Evolutionary conservation across 1,140 invertebrate genomes (phyloP).

Genomic region (Odontomachus brunneus): DNA sequence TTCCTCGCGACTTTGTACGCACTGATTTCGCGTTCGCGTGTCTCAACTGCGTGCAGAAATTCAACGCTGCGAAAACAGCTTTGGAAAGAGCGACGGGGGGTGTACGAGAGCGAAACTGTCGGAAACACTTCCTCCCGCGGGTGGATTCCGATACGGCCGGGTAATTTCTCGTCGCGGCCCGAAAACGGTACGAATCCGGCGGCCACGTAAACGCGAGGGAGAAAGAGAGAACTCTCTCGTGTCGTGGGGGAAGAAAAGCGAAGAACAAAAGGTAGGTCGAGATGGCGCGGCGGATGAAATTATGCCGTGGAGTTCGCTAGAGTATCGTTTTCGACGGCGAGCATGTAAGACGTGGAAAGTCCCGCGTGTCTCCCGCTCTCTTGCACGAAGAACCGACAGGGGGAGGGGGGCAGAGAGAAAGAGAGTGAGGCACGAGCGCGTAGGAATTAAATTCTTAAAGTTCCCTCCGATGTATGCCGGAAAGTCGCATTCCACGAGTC

Average conservation of each 20-base stretch:
- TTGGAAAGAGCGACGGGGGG: too few species aligned
- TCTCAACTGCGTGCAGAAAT: too few species aligned
- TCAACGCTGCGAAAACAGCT: too few species aligned
- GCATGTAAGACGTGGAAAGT: conserved; percentile 44
- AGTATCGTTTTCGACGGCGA: conserved; percentile 69
- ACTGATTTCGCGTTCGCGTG: too few species aligned
- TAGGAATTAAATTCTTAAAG: conserved; percentile 86
- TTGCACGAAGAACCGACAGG: too few species aligned
- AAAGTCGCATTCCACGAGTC: conserved; percentile 85
- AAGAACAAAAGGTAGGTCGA: conserved; percentile 43
- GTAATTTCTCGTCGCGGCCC: conserved; percentile 31
- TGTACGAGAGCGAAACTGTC: too few species aligned
- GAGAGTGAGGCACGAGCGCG: conserved; percentile 37
- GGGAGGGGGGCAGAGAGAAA: conserved; percentile 17
- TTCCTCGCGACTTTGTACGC: too few species aligned
- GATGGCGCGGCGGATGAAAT: conserved; percentile 56
- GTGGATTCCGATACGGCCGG: not conserved
- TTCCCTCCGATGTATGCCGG: conserved; percentile 82
- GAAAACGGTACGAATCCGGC: conserved; percentile 30
- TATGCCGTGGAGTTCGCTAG: conserved; percentile 50
- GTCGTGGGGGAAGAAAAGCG: conserved; percentile 5
- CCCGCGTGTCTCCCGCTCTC: conserved; percentile 56
- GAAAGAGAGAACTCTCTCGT: conserved; percentile 35
- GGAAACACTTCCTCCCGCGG: too few species aligned
- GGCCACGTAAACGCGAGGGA: conserved; percentile 21